phyloP scores from a whole-genome alignment of 1,140 invertebrate genomes.

The Atopsyche davidsoni region DNA sequence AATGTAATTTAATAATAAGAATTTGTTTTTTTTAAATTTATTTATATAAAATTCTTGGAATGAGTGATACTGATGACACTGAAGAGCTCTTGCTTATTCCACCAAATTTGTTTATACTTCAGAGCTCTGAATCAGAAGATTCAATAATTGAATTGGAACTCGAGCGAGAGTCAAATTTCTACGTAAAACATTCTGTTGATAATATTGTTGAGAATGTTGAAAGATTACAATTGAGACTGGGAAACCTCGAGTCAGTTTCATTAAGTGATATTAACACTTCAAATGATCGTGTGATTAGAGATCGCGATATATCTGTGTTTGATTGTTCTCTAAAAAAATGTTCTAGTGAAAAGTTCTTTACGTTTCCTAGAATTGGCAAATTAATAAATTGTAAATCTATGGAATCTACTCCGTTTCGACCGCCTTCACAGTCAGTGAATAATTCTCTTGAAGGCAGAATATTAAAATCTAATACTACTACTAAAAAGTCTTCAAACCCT shows the following conservation, averaged over 20 bases:
- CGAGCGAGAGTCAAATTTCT: not conserved
- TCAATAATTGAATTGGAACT: conserved; percentile 35
- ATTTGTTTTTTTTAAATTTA: not conserved
- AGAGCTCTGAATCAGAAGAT: conserved; percentile 51
- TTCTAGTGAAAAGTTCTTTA: too few species aligned
- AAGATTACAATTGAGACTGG: conserved; percentile 53
- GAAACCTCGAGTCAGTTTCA: conserved; percentile 38
- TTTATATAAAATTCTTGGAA: conserved; percentile 40
- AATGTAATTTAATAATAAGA: too few species aligned
- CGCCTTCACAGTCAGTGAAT: too few species aligned
- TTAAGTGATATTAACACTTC: too few species aligned
- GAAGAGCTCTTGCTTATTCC: conserved; percentile 71
- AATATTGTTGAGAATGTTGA: conserved; percentile 57
- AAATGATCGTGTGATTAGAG: too few species aligned
- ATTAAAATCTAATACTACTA: not conserved
- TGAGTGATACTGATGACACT: conserved; percentile 80
- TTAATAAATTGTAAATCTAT: too few species aligned
- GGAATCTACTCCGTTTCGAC: too few species aligned
- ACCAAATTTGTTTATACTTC: conserved; percentile 62
- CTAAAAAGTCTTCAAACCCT: too few species aligned
- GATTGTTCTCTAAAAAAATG: too few species aligned
- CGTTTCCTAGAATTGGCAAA: too few species aligned
- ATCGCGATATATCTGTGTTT: too few species aligned
- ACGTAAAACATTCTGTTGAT: conserved; percentile 42
- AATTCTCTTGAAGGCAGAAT: not conserved